Conservation (phyloP, 64 coral and sea anemone species). For the Montipora sp. region DNA sequence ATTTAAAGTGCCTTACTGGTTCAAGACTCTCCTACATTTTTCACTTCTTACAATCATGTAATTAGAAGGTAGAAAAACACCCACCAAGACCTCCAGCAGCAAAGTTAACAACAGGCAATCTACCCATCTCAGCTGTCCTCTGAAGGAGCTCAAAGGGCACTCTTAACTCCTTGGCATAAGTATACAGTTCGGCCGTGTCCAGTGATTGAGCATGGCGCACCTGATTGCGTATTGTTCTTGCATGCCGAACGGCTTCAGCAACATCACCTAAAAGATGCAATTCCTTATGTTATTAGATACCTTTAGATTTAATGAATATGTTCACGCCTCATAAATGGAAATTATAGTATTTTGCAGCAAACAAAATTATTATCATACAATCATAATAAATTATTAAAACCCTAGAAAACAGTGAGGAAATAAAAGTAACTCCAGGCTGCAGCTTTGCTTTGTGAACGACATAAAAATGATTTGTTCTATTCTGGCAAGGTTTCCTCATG, state of each 20-base stretch:
- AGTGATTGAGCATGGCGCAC: conserved; percentile 86
- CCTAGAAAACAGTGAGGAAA: no score
- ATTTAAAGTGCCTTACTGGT: no score
- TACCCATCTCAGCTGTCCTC: conserved; percentile 85
- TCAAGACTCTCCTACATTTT: no score
- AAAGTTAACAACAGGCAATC: conserved; percentile 97
- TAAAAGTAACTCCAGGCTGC: no score
- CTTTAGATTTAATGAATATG: background rate
- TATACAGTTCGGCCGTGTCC: conserved; percentile 84
- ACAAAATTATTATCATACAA: background rate
- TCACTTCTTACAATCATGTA: no score
- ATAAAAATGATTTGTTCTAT: no score
- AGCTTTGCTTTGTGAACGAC: no score
- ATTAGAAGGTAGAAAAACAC: background rate
- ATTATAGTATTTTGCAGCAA: background rate
- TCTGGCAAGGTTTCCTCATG: no score
- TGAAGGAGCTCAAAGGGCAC: conserved; percentile 86
- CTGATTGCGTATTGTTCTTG: conserved; percentile 83
- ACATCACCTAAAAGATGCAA: conserved; percentile 78
- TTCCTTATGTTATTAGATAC: no score
- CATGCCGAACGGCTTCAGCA: conserved; percentile 97
- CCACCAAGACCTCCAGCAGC: conserved; percentile 97
- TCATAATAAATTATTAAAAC: background rate
- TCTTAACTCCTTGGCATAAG: conserved; percentile 90
- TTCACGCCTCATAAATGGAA: background rate